Base-by-base conservation (phyloP, 2,113 vertebrate genomes). In the Blennius ocellaris region DNA sequence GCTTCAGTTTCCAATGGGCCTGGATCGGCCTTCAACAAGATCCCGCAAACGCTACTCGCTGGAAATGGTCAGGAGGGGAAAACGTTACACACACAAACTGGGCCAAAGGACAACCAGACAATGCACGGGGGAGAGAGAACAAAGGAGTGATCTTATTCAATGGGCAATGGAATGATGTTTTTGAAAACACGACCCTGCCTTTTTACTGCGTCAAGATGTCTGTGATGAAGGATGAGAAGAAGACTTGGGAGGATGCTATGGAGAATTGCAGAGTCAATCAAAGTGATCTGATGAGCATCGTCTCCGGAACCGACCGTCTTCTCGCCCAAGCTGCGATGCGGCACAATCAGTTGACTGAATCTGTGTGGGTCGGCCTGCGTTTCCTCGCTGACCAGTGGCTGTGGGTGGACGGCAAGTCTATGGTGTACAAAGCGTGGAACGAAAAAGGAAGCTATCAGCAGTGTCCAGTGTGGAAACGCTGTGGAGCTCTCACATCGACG, bases 111-210 rank as follows among this genome's bases (percentile, higher is more conserved):
- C 5, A 67, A 39, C 21, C 65, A 15, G 0, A 68, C n/a, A 2
- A 41, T 11, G 4, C n/a, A n/a, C n/a, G n/a, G n/a, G n/a, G n/a
- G n/a, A 1, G 11, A 17, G 9, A 12, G 3, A 1, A 1, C 0
- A 0, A 11, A 8, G 49, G 3, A 21, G 39, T 5, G 0, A 2
- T 2, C 0, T 1, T 0, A 0, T 0, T 1, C 0, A 0, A 12
- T 1, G 30, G 52, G 36, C 7, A 6, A 15, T 80, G 54, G 73
- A 41, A 60, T 14, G 64, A 82, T 41, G 0, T 0, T 0, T 0
- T 0, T 0, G 0, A 0, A 1, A 3, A 0, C 1, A 0, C 0
- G 0, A 0, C 0, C 0, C 0, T 2, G 11, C 11, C 11, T 47
- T 86, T 84, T 49, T 73, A 64, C 67, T 30, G 21, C 21, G 4